These are phyloP conservation scores for Cotesia glomerata DNA, from an alignment of 1,140 invertebrate species.

Conservation along the genomic window DNA sequence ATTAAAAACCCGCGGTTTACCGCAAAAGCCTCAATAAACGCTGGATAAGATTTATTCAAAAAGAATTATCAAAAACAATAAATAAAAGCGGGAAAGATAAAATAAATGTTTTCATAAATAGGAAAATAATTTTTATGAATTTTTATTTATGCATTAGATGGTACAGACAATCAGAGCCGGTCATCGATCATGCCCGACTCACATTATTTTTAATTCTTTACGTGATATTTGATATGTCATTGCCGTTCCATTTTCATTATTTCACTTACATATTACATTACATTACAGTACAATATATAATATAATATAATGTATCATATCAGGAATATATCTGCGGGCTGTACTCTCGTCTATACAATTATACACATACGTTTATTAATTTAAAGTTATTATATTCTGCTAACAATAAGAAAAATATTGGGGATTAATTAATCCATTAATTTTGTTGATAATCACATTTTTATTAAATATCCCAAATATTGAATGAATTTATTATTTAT, in stretches of 20 bases:
- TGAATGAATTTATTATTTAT: constrained; percentile 6
- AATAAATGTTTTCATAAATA: background rate
- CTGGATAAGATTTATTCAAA: background rate
- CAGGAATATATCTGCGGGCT: background rate
- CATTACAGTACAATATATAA: background rate
- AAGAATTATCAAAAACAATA: too few species aligned
- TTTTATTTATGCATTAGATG: background rate
- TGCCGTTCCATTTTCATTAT: background rate
- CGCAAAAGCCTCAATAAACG: background rate
- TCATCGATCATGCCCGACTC: background rate
- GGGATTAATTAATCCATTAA: constrained; percentile 4
- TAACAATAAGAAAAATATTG: constrained; percentile 17
- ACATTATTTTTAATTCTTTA: background rate
- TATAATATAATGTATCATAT: background rate
- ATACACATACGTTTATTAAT: background rate
- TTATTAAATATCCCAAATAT: constrained; percentile 16
- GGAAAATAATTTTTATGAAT: background rate
- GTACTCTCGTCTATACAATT: background rate
- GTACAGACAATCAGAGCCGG: background rate
- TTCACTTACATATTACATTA: background rate
- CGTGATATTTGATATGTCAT: background rate
- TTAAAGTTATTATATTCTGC: background rate
- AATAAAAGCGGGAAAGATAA: background rate
- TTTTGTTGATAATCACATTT: constrained; percentile 15
- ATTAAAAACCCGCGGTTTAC: background rate